phyloP scores from a whole-genome alignment of 1,140 invertebrate species.

The Tigriopus japonicus region DNA sequence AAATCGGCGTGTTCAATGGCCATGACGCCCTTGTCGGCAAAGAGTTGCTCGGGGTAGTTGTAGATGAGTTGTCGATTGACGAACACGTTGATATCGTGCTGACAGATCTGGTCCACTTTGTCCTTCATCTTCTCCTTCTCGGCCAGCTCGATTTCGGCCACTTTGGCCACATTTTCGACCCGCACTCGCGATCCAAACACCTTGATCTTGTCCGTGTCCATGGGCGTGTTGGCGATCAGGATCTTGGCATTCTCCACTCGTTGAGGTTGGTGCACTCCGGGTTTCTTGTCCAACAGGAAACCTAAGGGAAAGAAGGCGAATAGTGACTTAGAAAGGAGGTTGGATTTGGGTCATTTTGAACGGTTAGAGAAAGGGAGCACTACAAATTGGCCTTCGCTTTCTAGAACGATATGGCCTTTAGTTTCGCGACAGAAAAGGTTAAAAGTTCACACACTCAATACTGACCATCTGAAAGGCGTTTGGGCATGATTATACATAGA shows the following conservation, averaged over 20 bases:
- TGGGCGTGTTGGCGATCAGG: slow-evolving; percentile 97
- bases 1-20: slow-evolving; percentile 99
- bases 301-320: slow-evolving; percentile 29
- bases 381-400: neutral
- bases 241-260: slow-evolving; percentile 81
- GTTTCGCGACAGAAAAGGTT: no score
- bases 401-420: neutral
- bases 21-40: slow-evolving; percentile 95
- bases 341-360: slow-evolving; percentile 2
- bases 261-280: slow-evolving; percentile 74
- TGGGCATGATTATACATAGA: neutral
- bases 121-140: slow-evolving; percentile 99
- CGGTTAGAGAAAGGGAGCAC: neutral
- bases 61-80: slow-evolving; percentile 99
- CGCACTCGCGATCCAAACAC: slow-evolving; percentile 94
- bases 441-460: neutral
- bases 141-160: slow-evolving; percentile 89
- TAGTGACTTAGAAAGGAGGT: slow-evolving; percentile 1
- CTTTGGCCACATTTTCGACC: slow-evolving; percentile 93
- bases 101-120: slow-evolving; percentile 91
- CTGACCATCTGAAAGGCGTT: no score
- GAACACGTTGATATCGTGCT: slow-evolving; percentile 93
- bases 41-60: slow-evolving; percentile 98
- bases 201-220: slow-evolving; percentile 99
- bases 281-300: slow-evolving; percentile 91